These are phyloP conservation scores for Neoseiulus cucumeris DNA, from an alignment of 1,140 invertebrate species.

Conservation along the genomic window DNA sequence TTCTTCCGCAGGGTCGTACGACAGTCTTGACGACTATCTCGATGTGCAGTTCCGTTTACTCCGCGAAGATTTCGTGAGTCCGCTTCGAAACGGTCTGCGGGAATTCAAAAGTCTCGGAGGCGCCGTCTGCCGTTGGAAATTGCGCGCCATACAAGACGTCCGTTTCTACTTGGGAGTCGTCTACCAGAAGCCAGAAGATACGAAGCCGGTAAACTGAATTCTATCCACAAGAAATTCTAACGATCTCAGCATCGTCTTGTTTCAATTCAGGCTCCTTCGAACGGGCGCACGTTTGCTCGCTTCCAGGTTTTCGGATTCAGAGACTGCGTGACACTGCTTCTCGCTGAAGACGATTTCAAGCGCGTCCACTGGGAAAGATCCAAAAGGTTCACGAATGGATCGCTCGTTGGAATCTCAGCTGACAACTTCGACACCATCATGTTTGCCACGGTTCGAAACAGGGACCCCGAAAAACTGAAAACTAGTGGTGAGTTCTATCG, in stretches of 20 bases:
- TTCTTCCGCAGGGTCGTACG: constrained; percentile 24
- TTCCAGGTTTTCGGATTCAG: neutral
- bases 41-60: constrained; percentile 52
- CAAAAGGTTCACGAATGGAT: constrained; percentile 45
- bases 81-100: constrained; percentile 24
- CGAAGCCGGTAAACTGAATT: too few relatives aligned
- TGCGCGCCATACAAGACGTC: neutral
- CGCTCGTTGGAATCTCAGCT: constrained; percentile 44
- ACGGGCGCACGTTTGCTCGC: neutral
- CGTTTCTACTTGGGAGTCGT: neutral
- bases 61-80: constrained; percentile 40
- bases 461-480: constrained; percentile 28
- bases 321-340: neutral
- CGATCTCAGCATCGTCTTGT: too few relatives aligned
- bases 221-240: too few relatives aligned
- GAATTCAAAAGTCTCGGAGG: neutral
- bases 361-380: constrained; percentile 26
- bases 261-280: too few relatives aligned
- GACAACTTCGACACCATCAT: constrained; percentile 44
- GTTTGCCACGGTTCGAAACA: constrained; percentile 41
- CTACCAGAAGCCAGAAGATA: neutral
- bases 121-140: neutral
- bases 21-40: constrained; percentile 37
- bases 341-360: constrained; percentile 20
- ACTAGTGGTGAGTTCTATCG: neutral